Evolutionary conservation across 1,140 invertebrate species (phyloP), one percentile per base, ranked within the genome.

Genomic region (Brachionus rubens): DNA sequence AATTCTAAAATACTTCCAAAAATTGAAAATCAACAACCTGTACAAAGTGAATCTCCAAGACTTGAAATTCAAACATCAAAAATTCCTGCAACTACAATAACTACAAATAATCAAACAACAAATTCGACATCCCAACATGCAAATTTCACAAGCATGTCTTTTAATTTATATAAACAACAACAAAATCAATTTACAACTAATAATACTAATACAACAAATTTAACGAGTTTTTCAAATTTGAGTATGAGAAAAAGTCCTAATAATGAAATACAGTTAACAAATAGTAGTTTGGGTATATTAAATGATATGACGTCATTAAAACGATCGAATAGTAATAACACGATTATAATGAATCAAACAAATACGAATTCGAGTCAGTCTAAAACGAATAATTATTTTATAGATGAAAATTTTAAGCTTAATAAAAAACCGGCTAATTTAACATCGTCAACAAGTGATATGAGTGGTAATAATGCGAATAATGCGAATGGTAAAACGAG

Each of bases 151-250:
- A 59, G 54, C 30, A 33, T 59, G 10, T 59, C 54, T n/a, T 59
- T 36, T 19, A 59, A 59, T 28, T 36, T 59, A 7, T 59, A 59
- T 28, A 59, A 59, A 59, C 54, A 59, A 21, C 54, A 59, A 36
- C n/a, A n/a, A n/a, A 50, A 2, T 6, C 47, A 16, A 5, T 50
- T 50, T 19, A 50, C 47, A n/a, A 26, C 33, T 9, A 33, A 28
- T 33, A 59, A 59, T 59, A 16, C 54, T 16, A 54, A 54, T 59
- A 26, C 30, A 28, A 28, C 54, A 41, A 33, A 59, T n/a, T n/a
- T 59, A 7, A 59, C 54, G 7, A 59, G 54, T 36, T 59, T 59
- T 36, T 59, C 54, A 28, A 59, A 59, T 59, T 59, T 59, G 16
- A 59, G 54, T 33, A 59, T 59, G 54, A 3, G 54, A 2, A 28